Percentiles rank a stretch among this genome's conserved stretches.
These are phyloP conservation scores for Pyrocephalus nanus DNA, from an alignment of 2,797 vertebrate genomes.

Conservation along the genomic window DNA sequence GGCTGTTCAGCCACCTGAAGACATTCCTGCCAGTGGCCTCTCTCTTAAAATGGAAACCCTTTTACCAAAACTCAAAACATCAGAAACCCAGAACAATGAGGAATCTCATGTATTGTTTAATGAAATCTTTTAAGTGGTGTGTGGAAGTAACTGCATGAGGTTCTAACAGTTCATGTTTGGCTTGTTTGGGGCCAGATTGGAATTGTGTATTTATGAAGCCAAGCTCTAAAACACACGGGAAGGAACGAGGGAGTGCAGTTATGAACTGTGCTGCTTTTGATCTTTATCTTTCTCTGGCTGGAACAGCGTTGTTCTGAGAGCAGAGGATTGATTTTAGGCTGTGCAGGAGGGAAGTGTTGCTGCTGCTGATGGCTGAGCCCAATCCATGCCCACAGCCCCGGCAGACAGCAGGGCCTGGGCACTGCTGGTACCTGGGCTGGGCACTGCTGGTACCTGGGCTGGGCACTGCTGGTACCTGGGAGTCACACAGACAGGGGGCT, in stretches of 20 bases:
- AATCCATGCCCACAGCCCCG: too few species aligned
- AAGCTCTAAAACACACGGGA: not conserved
- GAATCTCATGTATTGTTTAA: not conserved
- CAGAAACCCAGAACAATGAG: not conserved
- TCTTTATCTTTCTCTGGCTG: not conserved
- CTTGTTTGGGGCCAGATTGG: not conserved
- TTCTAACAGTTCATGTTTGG: not conserved
- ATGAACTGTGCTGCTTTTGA: not conserved
- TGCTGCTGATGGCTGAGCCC: not conserved
- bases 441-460: too few species aligned
- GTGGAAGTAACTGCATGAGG: not conserved
- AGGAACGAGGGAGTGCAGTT: not conserved
- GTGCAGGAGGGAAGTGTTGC: not conserved
- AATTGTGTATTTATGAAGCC: not conserved
- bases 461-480: too few species aligned
- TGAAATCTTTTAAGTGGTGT: not conserved
- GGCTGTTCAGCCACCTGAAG: not conserved
- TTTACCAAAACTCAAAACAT: not conserved
- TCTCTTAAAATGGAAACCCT: not conserved
- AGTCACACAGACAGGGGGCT: too few species aligned
- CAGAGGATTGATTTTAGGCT: not conserved
- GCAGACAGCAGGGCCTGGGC: too few species aligned
- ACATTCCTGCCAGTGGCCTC: not conserved
- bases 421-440: too few species aligned
- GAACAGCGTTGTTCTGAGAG: not conserved